phyloP scores from a whole-genome alignment of 1,140 invertebrate species.

The Andricus grossulariae region DNA sequence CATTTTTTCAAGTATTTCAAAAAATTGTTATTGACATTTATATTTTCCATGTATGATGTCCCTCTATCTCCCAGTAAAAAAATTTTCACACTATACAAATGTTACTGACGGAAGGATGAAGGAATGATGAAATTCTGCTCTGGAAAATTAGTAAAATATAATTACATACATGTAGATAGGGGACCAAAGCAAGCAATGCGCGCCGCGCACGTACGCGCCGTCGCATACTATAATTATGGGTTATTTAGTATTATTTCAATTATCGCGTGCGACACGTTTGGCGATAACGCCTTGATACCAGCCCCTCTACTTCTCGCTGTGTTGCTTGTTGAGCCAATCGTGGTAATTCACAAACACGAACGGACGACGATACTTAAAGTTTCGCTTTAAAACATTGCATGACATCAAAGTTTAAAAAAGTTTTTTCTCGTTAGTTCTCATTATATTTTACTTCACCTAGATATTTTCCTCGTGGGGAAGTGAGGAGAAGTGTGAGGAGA shows the following conservation, averaged over 20 bases:
- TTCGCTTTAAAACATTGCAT: background rate
- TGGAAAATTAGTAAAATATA: too few relatives aligned
- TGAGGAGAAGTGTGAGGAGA: too few relatives aligned
- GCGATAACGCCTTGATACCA: constrained; percentile 62
- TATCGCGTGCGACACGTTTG: constrained; percentile 67
- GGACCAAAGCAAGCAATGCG: too few relatives aligned
- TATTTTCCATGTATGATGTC: too few relatives aligned
- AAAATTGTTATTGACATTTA: too few relatives aligned
- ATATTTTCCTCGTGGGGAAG: background rate
- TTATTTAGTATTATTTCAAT: constrained; percentile 71
- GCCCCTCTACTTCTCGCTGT: background rate
- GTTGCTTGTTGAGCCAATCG: constrained; percentile 19
- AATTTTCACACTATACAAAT: too few relatives aligned
- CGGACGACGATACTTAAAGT: constrained; percentile 4
- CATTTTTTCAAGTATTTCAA: too few relatives aligned
- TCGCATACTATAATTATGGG: constrained; percentile 62
- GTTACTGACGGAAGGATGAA: too few relatives aligned
- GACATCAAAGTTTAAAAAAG: background rate
- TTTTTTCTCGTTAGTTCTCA: background rate
- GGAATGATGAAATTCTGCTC: too few relatives aligned
- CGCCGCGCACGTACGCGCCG: constrained; percentile 9
- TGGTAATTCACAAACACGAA: constrained; percentile 42
- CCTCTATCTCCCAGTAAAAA: too few relatives aligned
- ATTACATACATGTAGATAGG: too few relatives aligned
- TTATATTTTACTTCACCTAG: background rate